Base-by-base conservation (phyloP, 2,797 vertebrate genomes). In the Strix occidentalis region DNA sequence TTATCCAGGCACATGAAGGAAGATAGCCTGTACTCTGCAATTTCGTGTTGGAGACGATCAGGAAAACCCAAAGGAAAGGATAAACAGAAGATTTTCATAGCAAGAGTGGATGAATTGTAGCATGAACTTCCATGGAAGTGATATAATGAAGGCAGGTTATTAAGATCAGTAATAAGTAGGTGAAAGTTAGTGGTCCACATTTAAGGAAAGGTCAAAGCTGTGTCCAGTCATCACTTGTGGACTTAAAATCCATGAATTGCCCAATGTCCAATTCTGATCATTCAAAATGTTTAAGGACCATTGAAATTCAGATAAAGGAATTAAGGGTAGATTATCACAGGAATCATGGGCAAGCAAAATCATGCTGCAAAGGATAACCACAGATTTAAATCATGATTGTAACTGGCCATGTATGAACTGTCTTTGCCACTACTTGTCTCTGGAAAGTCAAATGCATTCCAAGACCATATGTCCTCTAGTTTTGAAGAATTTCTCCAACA, bases 41-140 rank as follows among this genome's bases (percentile, higher is more conserved):
- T 45, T 46, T n/a, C 0, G 0, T 53, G 4, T 5, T 41, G 24
- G 24, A 83, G 12, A 8, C 50, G 6, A 80, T 20, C 4, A 10
- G 46, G 39, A 58, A 84, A 79, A 72, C 45, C 13, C 43, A 61
- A 89, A 60, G 18, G 48, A 68, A 89, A 54, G 19, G 11, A 20
- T 37, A 45, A 87, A 19, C n/a, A 74, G 28, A 48, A 90, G 37
- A 33, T 79, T 82, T 91, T 64, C 19, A 10, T 11, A 83, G 21
- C 7, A 53, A 33, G 16, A 24, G 20, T 43, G 35, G 23, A 39
- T 19, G 25, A 51, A 65, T 69, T 13, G 21, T 58, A 54, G 41
- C 83, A 82, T 23, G 24, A 65, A 54, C 5, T 72, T 87, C 14
- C 29, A 72, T 81, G 51, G 39, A 84, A 61, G 10, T 46, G 20